A percentile compares a stretch with the other conserved stretches of the same genome.
Evolutionary conservation across 2,888 invertebrate genomes (phyloP).

Genomic region (Kryphioiulus occultus): DNA sequence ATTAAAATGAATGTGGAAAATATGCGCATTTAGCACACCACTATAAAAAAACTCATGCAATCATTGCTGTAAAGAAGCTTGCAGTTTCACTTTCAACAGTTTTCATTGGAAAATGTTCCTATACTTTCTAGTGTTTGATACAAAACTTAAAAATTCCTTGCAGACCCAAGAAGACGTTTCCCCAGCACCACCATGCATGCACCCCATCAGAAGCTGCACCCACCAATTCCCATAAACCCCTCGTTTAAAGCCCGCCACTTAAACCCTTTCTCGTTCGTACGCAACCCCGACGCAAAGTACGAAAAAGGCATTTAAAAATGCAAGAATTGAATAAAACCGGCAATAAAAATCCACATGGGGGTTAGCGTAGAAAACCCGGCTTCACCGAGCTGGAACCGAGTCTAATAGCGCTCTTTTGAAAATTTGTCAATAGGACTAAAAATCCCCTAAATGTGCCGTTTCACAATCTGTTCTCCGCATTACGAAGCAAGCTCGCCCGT

Average conservation of each 20-base stretch:
- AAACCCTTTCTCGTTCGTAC: background rate
- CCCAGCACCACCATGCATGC: too few species aligned
- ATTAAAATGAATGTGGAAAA: too few species aligned
- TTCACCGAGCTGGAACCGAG: constrained; percentile 23
- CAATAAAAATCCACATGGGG: constrained; percentile 23
- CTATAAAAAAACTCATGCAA: too few species aligned
- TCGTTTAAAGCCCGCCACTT: background rate
- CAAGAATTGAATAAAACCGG: background rate
- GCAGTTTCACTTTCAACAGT: too few species aligned
- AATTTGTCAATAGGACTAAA: constrained; percentile 23
- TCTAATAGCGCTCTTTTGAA: constrained; percentile 15
- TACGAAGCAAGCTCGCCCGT: constrained; percentile 13
- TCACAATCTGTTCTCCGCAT: constrained; percentile 14
- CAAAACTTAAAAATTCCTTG: too few species aligned
- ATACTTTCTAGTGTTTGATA: too few species aligned
- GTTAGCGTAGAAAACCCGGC: background rate
- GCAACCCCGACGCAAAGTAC: background rate
- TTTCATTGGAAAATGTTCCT: too few species aligned
- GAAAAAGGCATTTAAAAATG: constrained; percentile 18
- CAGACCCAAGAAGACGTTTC: too few species aligned
- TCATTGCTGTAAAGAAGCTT: too few species aligned
- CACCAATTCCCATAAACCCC: background rate
- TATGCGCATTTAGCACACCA: too few species aligned
- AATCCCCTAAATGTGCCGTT: constrained; percentile 23
- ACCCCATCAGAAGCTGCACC: too few species aligned